Evolutionary conservation across 2,888 invertebrate genomes (phyloP).

Genomic region (Epinotia bilunana): DNA sequence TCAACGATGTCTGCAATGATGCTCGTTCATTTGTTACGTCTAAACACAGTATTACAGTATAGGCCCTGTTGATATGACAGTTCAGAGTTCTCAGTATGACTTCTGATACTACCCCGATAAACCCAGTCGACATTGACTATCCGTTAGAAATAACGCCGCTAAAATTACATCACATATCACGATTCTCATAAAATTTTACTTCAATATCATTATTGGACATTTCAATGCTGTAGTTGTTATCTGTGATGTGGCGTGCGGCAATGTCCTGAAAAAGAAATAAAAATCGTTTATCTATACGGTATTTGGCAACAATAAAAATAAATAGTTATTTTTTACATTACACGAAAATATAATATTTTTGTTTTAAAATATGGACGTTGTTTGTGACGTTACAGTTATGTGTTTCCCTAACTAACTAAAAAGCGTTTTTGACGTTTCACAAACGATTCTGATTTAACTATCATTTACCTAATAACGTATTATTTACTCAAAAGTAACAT

Average conservation of each 20-base stretch:
- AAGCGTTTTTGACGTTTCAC: too few relatives aligned
- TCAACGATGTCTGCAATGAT: not conserved
- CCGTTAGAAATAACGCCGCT: not conserved
- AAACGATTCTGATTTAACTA: too few relatives aligned
- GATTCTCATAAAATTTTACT: not conserved
- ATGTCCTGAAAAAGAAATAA: conserved; percentile 69
- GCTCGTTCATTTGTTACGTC: not conserved
- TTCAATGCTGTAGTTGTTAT: conserved; percentile 63
- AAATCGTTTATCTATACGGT: conserved; percentile 18
- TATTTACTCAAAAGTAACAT: too few relatives aligned
- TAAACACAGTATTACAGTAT: too few relatives aligned
- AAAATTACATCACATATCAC: not conserved
- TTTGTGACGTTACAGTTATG: too few relatives aligned
- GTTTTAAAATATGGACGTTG: too few relatives aligned
- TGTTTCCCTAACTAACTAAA: too few relatives aligned
- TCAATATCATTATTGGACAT: conserved; percentile 32
- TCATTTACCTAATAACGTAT: too few relatives aligned
- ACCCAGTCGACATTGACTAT: not conserved
- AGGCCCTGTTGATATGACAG: conserved; percentile 1
- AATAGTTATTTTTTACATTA: too few relatives aligned
- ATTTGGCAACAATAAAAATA: too few relatives aligned
- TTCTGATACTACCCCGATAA: not conserved
- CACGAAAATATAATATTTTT: too few relatives aligned
- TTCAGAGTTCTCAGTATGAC: not conserved
- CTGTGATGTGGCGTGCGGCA: conserved; percentile 79